Conservation (phyloP, 2,113 vertebrate species). For the Craseonycteris thonglongyai region DNA sequence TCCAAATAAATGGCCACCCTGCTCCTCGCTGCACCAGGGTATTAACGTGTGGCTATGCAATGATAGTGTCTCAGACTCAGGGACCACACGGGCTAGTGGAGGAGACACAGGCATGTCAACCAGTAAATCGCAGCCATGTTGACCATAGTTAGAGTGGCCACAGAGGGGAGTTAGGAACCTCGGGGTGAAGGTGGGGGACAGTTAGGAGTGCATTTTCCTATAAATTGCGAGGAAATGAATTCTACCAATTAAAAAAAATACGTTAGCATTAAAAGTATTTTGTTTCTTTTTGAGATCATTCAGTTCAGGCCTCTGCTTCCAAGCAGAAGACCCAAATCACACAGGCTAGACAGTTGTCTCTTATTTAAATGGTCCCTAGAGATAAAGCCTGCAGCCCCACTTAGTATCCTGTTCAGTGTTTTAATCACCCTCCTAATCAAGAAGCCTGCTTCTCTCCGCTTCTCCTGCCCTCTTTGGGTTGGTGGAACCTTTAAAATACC, state of each 20-base stretch:
- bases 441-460: constrained; percentile 51
- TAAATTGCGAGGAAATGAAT: constrained; percentile 12
- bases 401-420: constrained; percentile 6
- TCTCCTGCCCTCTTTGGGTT: neutral
- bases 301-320: neutral
- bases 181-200: neutral
- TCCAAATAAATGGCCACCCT: neutral
- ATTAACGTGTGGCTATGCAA: neutral
- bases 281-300: neutral
- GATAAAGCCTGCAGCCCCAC: neutral
- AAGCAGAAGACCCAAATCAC: neutral
- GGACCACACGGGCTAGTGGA: neutral
- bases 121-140: neutral
- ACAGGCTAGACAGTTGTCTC: neutral
- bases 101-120: neutral
- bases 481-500: neutral
- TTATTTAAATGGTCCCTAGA: constrained; percentile 39
- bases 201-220: neutral
- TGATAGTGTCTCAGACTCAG: neutral
- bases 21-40: neutral
- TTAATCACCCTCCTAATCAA: constrained; percentile 47
- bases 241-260: neutral
- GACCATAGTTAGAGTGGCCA: neutral
- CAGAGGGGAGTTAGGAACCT: neutral
- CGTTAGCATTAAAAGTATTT: neutral